Base-by-base conservation (phyloP, 2,888 invertebrate genomes). In the Agriopis leucophaearia region DNA sequence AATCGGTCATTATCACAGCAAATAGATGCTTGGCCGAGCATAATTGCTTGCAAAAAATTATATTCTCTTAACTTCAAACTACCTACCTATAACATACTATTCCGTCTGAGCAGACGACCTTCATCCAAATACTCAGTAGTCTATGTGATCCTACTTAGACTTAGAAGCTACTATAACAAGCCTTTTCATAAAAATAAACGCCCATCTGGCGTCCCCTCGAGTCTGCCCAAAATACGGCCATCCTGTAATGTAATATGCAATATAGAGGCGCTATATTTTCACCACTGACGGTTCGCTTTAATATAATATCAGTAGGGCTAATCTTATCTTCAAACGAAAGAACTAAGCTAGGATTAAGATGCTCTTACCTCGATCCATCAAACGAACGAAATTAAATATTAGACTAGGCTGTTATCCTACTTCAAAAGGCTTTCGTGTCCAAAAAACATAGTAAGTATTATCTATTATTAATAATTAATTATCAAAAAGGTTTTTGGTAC, bases 181-280 rank as follows among this genome's bases (percentile, higher is more conserved):
- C 69, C 64, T 74, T 64, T 58, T 74, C 72, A 79, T 83, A 79
- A 80, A 80, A 79, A 76, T 66, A 66, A 76, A 80, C 72, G 71
- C 66, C 72, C 70, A 74, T 72, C 74, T 76, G 76, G 72, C 71
- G 76, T 73, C 74, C 76, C 77, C 75, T 73, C 70, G 72, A 76
- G 74, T 69, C 72, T 73, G 66, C 58, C 67, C 69, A 78, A 79
- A 78, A 76, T 80, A 78, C 71, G 70, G 70, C 68, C 73, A 75
- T 75, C 72, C 68, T 58, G 71, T 79, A 69, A 75, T 72, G 74
- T 81, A 78, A 78, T 79, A 78, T 78, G 79, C 78, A 82, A 81
- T 82, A 77, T 73, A 68, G 71, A 74, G 77, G 71, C 72, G 52
- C 63, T 76, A 63, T 80, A 81, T 81, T 79, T 74, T 71, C 69